Conservation (phyloP, 2,888 invertebrate species). For the Zeuzera pyrina region DNA sequence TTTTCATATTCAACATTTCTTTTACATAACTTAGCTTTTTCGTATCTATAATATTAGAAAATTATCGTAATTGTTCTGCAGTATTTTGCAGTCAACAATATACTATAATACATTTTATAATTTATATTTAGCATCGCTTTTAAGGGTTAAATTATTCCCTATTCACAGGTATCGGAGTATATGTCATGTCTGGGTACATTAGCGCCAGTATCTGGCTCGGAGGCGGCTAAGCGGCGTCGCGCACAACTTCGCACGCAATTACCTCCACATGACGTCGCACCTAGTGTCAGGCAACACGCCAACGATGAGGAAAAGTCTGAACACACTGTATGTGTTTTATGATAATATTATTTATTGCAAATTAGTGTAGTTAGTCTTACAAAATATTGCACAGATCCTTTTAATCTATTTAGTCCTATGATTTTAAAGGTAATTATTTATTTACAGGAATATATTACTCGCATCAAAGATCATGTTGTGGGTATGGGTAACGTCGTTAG, state of each 20-base stretch:
- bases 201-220: constrained; percentile 86
- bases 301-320: constrained; percentile 65
- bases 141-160: background rate
- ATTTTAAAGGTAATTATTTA: constrained; percentile 7
- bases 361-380: background rate
- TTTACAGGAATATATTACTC: constrained; percentile 62
- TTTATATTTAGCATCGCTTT: too few species aligned
- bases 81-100: too few species aligned
- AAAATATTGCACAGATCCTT: background rate
- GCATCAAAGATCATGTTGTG: constrained; percentile 79
- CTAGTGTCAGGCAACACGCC: constrained; percentile 50
- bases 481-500: constrained; percentile 82
- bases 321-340: constrained; percentile 42
- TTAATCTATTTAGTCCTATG: background rate
- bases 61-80: too few species aligned
- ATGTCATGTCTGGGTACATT: constrained; percentile 80
- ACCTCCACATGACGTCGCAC: constrained; percentile 86
- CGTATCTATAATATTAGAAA: too few species aligned
- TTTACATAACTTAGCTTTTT: too few species aligned
- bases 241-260: constrained; percentile 88
- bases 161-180: constrained; percentile 66
- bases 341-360: background rate
- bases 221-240: constrained; percentile 83
- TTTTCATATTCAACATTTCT: too few species aligned
- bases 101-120: too few species aligned